Percentiles rank a stretch among this genome's conserved stretches.
phyloP scores from a whole-genome alignment of 1,140 invertebrate genomes.

The Drosophila biarmipes region DNA sequence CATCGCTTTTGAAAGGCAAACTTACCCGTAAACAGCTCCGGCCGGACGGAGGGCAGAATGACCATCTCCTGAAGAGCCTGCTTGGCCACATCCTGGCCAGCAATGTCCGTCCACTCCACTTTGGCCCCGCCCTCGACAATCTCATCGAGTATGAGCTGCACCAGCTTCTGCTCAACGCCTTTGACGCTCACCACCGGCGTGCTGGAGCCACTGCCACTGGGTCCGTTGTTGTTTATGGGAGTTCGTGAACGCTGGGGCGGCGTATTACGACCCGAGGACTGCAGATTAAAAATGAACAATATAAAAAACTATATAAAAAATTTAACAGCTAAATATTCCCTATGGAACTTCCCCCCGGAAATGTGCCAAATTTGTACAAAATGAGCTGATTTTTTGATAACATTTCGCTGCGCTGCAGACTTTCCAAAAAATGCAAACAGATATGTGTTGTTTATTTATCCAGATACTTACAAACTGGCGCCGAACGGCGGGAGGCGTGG shows the following conservation, averaged over 20 bases:
- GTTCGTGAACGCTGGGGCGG: slow-evolving; percentile 79
- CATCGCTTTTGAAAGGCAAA: slow-evolving; percentile 2
- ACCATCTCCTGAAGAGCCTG: slow-evolving; percentile 99
- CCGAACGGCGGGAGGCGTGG: slow-evolving; percentile 92
- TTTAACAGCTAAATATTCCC: background rate
- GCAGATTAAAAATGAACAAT: background rate
- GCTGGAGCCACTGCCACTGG: slow-evolving; percentile 85
- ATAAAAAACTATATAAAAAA: background rate
- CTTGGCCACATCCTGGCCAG: slow-evolving; percentile 95
- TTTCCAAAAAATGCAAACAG: background rate
- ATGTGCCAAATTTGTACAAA: background rate
- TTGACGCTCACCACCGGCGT: slow-evolving; percentile 86
- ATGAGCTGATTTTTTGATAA: background rate
- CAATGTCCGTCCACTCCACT: slow-evolving; percentile 97
- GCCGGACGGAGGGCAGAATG: slow-evolving; percentile 96
- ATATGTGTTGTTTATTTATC: background rate
- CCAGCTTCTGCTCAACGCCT: slow-evolving; percentile 95
- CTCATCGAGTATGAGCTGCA: slow-evolving; percentile 91
- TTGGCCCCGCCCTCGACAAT: slow-evolving; percentile 91
- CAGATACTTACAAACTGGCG: slow-evolving; percentile 89
- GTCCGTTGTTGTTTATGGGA: slow-evolving; percentile 76
- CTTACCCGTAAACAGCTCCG: slow-evolving; percentile 97
- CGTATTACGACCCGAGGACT: slow-evolving; percentile 86
- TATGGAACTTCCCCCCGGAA: no score
- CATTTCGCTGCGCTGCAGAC: background rate